Base-by-base conservation (phyloP, 2,888 invertebrate species). In the Caenorhabditis doughertyi region DNA sequence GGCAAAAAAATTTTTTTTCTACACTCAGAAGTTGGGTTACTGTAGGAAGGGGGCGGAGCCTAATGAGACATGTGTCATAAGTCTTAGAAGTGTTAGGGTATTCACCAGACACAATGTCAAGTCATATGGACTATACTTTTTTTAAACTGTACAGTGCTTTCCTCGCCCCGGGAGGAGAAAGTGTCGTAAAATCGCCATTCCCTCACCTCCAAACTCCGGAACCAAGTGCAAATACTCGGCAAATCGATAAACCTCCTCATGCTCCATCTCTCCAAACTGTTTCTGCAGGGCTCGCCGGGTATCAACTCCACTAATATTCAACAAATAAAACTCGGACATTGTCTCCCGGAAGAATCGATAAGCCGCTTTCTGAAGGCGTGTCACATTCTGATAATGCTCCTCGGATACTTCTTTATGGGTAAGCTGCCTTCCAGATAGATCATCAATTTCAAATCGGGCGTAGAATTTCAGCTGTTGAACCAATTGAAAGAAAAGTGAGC, bases 391-490 rank as follows among this genome's bases (percentile, higher is more conserved):
- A 92, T 98, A 99, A 92, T 99, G 99, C 32, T 95, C 93, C 90
- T 96, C 95, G 42, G 96, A 96, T 13, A 89, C 89, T 84, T 90
- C 90, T 27, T 88, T 84, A 18, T 84, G 81, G 0, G 88, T 85
- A 9, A 91, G 67, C 39, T 89, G 89, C 25, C 85, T 79, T 55
- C 91, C 91, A 8, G 85, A 84, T 5, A 89, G 49, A 39, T 99
- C 98, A 92, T 96, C 97, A 84, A 99, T 99, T 93, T 99, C 99
- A 93, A 99, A 99, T 80, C 96, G 94, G 0, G 96, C 95, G 92
- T 99, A 99, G 92, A 98, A 98, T 92, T 96, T 96, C 68, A 99
- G 93, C 95, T 97, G 97, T 87, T 97, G 96, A 89, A 98, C 93
- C 5, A 99, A 93, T 64, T 98, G 94, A 13, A 94, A 94, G 84